Conservation (phyloP, 2,888 invertebrate species). For the Lasius platythorax region DNA sequence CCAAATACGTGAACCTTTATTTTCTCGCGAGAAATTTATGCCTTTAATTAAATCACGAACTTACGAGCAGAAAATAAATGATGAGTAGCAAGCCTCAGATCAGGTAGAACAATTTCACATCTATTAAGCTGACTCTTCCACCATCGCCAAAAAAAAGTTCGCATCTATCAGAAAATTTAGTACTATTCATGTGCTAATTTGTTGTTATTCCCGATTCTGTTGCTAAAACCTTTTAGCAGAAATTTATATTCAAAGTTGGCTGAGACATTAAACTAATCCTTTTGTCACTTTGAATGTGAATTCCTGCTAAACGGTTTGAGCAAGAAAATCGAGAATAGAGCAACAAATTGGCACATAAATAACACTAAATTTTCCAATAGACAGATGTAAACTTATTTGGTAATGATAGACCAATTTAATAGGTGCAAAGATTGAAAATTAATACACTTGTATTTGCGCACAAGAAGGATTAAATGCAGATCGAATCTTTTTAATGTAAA, state of each 20-base stretch:
- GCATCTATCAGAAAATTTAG: background rate
- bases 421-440: background rate
- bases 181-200: background rate
- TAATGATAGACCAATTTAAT: background rate
- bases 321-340: background rate
- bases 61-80: background rate
- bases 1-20: background rate
- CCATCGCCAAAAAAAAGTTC: background rate
- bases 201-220: background rate
- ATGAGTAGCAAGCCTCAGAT: background rate
- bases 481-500: background rate
- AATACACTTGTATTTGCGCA: background rate
- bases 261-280: background rate
- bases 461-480: background rate
- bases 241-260: background rate
- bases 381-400: background rate
- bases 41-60: slow-evolving; percentile 32
- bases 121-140: background rate
- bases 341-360: background rate
- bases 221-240: background rate
- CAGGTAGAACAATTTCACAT: background rate
- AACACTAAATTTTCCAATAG: background rate
- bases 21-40: background rate
- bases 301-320: background rate
- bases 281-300: background rate